A percentile compares a stretch with the other conserved stretches of the same genome.
phyloP scores from a whole-genome alignment of 2,888 invertebrate species.

The Drosophila sordidula region DNA sequence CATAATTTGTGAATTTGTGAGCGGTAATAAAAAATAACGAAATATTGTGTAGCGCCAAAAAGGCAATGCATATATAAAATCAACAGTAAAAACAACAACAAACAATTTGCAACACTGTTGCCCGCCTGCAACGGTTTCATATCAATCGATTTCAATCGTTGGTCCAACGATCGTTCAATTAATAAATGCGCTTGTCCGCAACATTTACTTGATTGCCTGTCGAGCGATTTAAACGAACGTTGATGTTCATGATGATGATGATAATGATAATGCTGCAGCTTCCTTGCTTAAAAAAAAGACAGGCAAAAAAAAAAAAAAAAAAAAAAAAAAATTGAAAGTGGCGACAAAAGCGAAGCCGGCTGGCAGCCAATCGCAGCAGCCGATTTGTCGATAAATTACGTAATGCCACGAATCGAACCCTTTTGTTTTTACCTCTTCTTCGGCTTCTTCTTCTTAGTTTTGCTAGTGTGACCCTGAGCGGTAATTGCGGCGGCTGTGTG shows the following conservation, averaged over 20 bases:
- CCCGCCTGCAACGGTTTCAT: slow-evolving; percentile 39
- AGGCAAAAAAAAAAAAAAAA: slow-evolving; percentile 4
- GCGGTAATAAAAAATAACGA: not conserved
- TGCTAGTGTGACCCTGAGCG: slow-evolving; percentile 50
- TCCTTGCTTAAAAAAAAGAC: slow-evolving; percentile 1
- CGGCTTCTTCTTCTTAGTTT: not conserved
- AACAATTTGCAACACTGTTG: slow-evolving; percentile 22
- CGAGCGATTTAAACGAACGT: slow-evolving; percentile 32
- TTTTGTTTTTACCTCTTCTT: slow-evolving; percentile 12
- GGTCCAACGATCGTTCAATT: slow-evolving; percentile 52
- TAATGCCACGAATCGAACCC: slow-evolving; percentile 44
- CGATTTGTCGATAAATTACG: slow-evolving; percentile 44
- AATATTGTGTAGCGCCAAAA: slow-evolving; percentile 29
- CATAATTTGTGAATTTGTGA: slow-evolving; percentile 7
- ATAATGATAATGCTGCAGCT: slow-evolving; percentile 16
- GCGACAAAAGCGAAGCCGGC: slow-evolving; percentile 41
- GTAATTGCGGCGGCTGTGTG: slow-evolving; percentile 18
- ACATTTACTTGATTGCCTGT: slow-evolving; percentile 52
- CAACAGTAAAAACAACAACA: slow-evolving; percentile 6
- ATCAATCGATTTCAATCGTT: slow-evolving; percentile 51
- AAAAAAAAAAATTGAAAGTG: slow-evolving; percentile 36
- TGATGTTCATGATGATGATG: slow-evolving; percentile 22
- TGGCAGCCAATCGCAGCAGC: slow-evolving; percentile 6
- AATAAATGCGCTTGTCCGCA: slow-evolving; percentile 44
- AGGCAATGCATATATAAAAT: not conserved